A percentile compares a stretch with the other conserved stretches of the same genome.
phyloP scores from a whole-genome alignment of 2,797 vertebrate species.

The Rhodeus uyekii region DNA sequence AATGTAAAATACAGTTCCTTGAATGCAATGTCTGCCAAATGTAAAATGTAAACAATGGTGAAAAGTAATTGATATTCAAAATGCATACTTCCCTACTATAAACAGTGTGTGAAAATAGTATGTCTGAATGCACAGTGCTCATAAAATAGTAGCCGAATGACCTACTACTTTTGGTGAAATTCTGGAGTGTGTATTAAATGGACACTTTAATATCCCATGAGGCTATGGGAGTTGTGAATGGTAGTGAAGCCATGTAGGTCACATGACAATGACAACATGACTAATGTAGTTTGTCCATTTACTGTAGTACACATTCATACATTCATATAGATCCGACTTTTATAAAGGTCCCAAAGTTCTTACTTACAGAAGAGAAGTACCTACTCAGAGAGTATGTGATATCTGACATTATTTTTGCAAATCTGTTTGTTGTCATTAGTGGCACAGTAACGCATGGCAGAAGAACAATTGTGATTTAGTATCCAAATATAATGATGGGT shows the following conservation, averaged over 20 bases:
- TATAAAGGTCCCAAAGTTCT: background rate
- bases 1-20: too few species aligned
- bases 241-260: background rate
- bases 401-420: background rate
- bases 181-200: background rate
- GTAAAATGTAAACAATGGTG: too few species aligned
- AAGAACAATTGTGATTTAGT: background rate
- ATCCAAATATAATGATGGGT: background rate
- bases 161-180: background rate
- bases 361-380: background rate
- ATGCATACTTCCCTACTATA: background rate
- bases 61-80: background rate
- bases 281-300: background rate
- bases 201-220: slow-evolving; percentile 1
- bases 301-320: background rate
- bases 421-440: background rate
- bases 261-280: background rate
- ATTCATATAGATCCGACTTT: background rate
- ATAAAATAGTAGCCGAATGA: background rate
- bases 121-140: background rate
- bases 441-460: background rate
- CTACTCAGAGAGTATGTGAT: background rate
- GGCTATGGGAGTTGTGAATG: background rate
- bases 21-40: too few species aligned
- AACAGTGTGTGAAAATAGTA: background rate